Evolutionary conservation across 2,113 vertebrate genomes (phyloP).

Genomic region (Hippocampus comes): DNA sequence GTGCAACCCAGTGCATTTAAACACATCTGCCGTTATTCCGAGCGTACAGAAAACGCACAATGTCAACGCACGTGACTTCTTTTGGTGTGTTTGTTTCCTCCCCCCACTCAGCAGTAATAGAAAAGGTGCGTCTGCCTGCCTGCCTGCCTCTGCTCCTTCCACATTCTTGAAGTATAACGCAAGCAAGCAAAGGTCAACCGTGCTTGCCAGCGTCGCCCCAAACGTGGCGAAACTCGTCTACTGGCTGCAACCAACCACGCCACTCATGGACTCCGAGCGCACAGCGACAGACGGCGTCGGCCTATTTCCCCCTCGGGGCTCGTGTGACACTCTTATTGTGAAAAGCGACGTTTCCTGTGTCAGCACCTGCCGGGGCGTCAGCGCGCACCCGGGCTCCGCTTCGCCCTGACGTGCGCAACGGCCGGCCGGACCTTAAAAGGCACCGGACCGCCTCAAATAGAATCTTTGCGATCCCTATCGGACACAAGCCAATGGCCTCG

Average conservation of each 20-base stretch:
- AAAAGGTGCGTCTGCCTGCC: conserved; percentile 1
- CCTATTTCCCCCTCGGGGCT: background rate
- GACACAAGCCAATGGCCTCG: background rate
- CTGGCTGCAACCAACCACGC: background rate
- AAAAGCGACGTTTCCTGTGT: background rate
- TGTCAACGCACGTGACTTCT: background rate
- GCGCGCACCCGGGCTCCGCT: background rate
- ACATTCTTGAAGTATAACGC: conserved; percentile 5
- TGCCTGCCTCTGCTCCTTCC: background rate
- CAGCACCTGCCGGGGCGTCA: background rate
- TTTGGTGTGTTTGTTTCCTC: background rate
- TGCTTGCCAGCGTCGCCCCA: background rate
- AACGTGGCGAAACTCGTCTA: conserved; percentile 1
- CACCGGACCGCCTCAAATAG: background rate
- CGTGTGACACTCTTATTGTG: conserved; percentile 1
- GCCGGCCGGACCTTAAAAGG: conserved; percentile 5
- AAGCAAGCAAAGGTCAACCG: background rate
- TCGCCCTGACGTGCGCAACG: background rate
- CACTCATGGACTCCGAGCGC: background rate
- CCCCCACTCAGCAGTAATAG: no score
- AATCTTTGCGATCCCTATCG: background rate
- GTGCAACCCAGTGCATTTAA: background rate
- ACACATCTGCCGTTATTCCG: background rate
- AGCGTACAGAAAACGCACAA: background rate
- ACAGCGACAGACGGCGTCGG: background rate